Evolutionary conservation across 1,140 invertebrate species (phyloP).

Genomic region (Megalopta genalis): DNA sequence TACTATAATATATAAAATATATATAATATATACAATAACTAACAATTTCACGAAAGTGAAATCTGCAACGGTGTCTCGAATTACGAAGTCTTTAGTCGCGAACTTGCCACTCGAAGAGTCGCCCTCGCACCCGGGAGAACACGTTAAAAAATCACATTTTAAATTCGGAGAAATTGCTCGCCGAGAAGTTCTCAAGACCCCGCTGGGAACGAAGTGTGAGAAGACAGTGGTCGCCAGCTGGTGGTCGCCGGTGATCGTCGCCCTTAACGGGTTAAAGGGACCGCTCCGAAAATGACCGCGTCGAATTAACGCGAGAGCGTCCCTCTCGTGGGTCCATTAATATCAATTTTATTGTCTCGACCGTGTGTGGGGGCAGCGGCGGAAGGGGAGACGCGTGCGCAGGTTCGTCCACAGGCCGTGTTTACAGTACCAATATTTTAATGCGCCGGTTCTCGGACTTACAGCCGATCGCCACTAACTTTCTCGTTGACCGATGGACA

Average conservation of each 20-base stretch:
- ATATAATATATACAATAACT: too few species aligned
- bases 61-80: too few species aligned
- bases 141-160: too few species aligned
- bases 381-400: neutral
- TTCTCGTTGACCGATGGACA: neutral
- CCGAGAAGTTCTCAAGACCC: too few species aligned
- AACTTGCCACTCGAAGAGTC: too few species aligned
- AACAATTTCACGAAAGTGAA: too few species aligned
- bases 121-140: too few species aligned
- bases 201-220: neutral
- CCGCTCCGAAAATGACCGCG: constrained; percentile 4
- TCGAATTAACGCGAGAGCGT: constrained; percentile 15
- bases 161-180: too few species aligned
- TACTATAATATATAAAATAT: too few species aligned
- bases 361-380: neutral
- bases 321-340: constrained; percentile 20
- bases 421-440: constrained; percentile 31
- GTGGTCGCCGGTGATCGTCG: neutral
- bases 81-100: too few species aligned
- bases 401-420: neutral
- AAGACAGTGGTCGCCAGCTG: neutral
- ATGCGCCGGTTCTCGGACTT: neutral
- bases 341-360: constrained; percentile 37
- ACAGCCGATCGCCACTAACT: neutral
- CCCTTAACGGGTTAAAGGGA: neutral